Percentiles rank a stretch among this genome's conserved stretches.
These are phyloP conservation scores for Zaprionus davidi DNA, from an alignment of 1,140 invertebrate genomes.

Conservation along the genomic window DNA sequence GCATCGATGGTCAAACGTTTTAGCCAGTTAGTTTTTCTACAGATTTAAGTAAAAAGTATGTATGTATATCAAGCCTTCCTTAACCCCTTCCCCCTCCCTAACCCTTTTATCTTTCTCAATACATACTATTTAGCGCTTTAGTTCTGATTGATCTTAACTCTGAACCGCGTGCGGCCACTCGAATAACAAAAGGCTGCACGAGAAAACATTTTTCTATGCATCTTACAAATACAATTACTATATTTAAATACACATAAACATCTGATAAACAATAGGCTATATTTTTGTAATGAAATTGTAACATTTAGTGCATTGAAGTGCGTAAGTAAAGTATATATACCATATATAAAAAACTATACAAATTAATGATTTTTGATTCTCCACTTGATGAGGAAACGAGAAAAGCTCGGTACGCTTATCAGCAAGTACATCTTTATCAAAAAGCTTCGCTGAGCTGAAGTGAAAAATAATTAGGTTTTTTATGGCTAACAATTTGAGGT, in stretches of 20 bases:
- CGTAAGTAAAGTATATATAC: constrained; percentile 65
- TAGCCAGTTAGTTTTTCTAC: constrained; percentile 33
- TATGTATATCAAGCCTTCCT: not conserved
- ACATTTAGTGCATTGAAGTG: constrained; percentile 73
- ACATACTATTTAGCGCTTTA: constrained; percentile 14
- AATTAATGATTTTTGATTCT: not conserved
- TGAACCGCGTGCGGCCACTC: constrained; percentile 51
- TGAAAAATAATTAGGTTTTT: not conserved
- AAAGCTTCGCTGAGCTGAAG: not conserved
- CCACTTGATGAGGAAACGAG: not conserved
- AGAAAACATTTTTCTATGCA: constrained; percentile 50
- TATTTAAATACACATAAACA: constrained; percentile 40
- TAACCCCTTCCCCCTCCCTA: not conserved
- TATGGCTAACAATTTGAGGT: not conserved
- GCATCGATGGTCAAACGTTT: constrained; percentile 41
- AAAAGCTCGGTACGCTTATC: not conserved
- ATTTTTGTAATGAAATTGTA: constrained; percentile 80
- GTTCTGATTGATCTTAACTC: constrained; percentile 16
- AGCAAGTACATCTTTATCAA: not conserved
- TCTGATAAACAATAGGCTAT: constrained; percentile 71
- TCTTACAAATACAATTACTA: constrained; percentile 53
- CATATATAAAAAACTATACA: constrained; percentile 24
- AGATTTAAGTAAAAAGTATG: constrained; percentile 28
- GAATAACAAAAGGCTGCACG: constrained; percentile 69
- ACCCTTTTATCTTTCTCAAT: constrained; percentile 1